phyloP scores from a whole-genome alignment of 2,888 invertebrate genomes.

The Gastracanthus pulcherrimus region DNA sequence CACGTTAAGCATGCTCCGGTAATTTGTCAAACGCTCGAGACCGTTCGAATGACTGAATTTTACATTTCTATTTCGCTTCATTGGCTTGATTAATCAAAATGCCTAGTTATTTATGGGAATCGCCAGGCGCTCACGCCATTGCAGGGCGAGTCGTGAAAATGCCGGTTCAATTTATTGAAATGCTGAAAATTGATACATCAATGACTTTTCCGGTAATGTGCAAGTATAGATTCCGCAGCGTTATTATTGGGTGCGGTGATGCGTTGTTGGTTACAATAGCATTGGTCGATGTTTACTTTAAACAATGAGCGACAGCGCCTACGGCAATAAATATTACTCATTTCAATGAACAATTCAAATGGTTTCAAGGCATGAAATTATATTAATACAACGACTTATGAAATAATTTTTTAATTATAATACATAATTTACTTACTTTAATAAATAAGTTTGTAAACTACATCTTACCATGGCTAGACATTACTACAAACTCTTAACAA shows the following conservation, averaged over 20 bases:
- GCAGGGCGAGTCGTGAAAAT: neutral
- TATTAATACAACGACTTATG: no score
- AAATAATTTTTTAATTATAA: no score
- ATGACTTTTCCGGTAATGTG: neutral
- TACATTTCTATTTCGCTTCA: slow-evolving; percentile 17
- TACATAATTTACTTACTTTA: no score
- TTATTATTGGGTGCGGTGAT: neutral
- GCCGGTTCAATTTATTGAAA: slow-evolving; percentile 23
- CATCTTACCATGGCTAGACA: no score
- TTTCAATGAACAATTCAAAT: no score
- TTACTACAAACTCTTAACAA: no score
- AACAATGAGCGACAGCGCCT: neutral
- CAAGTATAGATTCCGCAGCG: neutral
- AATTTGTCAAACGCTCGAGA: slow-evolving; percentile 32
- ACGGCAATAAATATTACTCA: no score
- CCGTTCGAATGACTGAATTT: slow-evolving; percentile 35
- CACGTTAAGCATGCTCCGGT: slow-evolving; percentile 22
- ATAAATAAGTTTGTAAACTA: no score
- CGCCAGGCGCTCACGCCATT: neutral
- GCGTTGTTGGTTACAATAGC: neutral
- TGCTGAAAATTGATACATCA: slow-evolving; percentile 28
- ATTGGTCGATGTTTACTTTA: neutral
- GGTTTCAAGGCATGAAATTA: no score
- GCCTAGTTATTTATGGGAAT: slow-evolving; percentile 41
- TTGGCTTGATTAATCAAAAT: slow-evolving; percentile 45